Conservation (phyloP, 1,140 invertebrate genomes). For the Tribolium madens region DNA sequence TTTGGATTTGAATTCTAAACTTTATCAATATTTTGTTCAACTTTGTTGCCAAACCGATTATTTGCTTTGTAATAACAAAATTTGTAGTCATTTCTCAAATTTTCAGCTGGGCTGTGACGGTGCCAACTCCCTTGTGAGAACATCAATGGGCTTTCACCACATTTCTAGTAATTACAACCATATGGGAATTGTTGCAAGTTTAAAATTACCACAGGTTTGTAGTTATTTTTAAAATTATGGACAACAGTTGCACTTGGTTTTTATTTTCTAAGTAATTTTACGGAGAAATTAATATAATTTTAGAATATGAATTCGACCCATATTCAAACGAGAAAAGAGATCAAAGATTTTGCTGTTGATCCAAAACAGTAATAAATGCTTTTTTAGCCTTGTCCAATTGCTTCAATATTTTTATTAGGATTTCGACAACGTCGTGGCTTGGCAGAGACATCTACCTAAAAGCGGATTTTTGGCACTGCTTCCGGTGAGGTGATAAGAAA, state of each 20-base stretch:
- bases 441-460: constrained; percentile 92
- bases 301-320: not conserved
- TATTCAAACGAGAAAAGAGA: not conserved
- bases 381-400: not conserved
- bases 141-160: constrained; percentile 83
- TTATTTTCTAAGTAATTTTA: no score
- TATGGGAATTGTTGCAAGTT: constrained; percentile 90
- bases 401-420: constrained; percentile 47
- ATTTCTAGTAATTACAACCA: constrained; percentile 89
- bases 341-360: not conserved
- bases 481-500: constrained; percentile 71
- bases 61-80: not conserved
- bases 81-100: constrained; percentile 2
- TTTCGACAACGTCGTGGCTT: constrained; percentile 85
- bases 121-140: constrained; percentile 85
- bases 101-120: constrained; percentile 94
- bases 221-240: constrained; percentile 18
- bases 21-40: not conserved
- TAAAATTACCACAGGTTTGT: constrained; percentile 80
- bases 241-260: constrained; percentile 4
- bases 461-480: constrained; percentile 92
- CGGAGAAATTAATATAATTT: not conserved
- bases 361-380: not conserved
- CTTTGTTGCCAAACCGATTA: not conserved
- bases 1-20: not conserved